A percentile compares a stretch with the other conserved stretches of the same genome.
Conservation (phyloP, 1,140 invertebrate genomes). For the Penaeus japonicus region DNA sequence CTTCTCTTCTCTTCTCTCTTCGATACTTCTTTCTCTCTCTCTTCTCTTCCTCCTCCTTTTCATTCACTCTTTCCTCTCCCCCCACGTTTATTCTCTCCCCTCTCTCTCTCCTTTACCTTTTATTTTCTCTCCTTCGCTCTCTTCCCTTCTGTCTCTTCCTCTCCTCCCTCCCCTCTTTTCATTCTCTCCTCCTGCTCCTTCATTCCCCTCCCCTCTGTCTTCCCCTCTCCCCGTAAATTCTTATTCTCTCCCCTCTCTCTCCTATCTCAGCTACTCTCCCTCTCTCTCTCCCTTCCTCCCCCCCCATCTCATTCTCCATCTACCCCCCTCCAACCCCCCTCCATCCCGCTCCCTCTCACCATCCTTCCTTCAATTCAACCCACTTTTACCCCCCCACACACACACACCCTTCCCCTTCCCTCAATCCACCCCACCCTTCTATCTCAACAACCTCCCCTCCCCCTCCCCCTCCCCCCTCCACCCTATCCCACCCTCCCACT, state of each 20-base stretch:
- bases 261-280: neutral
- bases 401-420: neutral
- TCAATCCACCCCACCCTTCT: neutral
- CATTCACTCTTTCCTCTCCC: neutral
- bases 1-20: neutral
- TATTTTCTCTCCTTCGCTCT: neutral
- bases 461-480: neutral
- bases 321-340: neutral
- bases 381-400: neutral
- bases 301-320: neutral
- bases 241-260: neutral
- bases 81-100: neutral
- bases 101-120: neutral
- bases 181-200: no score
- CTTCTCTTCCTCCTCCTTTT: neutral
- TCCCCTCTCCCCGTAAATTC: neutral
- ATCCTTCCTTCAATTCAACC: neutral
- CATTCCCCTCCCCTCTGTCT: neutral
- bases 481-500: no score
- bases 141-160: neutral
- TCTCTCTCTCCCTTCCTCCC: neutral
- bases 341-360: neutral
- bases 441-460: neutral
- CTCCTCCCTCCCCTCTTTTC: no score
- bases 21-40: neutral